Percentiles rank a stretch among this genome's conserved stretches.
These are phyloP conservation scores for Rhincodon typus DNA, from an alignment of 2,797 vertebrate species.

Conservation along the genomic window DNA sequence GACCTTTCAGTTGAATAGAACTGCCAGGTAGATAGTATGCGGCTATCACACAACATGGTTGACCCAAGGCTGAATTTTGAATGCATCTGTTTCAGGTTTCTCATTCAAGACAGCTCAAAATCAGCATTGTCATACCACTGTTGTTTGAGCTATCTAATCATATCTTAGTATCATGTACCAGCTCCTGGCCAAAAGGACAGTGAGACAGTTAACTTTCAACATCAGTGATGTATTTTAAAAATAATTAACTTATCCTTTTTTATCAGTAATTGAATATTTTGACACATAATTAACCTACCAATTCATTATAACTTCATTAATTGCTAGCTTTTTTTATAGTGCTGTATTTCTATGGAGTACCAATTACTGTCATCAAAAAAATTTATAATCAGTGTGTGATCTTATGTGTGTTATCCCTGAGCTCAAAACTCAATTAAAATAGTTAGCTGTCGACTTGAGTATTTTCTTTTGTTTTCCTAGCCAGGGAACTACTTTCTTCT, in stretches of 20 bases:
- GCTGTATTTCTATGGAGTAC: neutral
- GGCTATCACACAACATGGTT: too few species aligned
- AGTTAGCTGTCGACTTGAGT: neutral
- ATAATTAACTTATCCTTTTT: too few species aligned
- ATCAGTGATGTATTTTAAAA: too few species aligned
- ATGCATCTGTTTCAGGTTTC: too few species aligned
- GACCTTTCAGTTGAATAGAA: too few species aligned
- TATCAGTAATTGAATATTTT: too few species aligned
- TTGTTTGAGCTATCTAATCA: neutral
- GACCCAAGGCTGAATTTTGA: too few species aligned
- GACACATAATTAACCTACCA: neutral
- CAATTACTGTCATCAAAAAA: neutral
- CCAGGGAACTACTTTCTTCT: slow-evolving; percentile 78
- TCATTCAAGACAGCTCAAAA: neutral
- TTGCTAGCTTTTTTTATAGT: neutral
- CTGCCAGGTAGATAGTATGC: too few species aligned
- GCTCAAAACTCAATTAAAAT: neutral
- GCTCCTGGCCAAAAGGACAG: neutral
- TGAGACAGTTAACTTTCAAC: neutral
- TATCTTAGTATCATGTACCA: neutral
- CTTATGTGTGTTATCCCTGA: neutral
- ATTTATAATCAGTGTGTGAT: neutral
- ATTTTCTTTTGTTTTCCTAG: slow-evolving; percentile 54
- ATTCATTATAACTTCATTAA: neutral
- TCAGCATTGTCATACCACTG: neutral